These are phyloP conservation scores for Drosophila setosimentum DNA, from an alignment of 2,888 invertebrate species.

Conservation along the genomic window DNA sequence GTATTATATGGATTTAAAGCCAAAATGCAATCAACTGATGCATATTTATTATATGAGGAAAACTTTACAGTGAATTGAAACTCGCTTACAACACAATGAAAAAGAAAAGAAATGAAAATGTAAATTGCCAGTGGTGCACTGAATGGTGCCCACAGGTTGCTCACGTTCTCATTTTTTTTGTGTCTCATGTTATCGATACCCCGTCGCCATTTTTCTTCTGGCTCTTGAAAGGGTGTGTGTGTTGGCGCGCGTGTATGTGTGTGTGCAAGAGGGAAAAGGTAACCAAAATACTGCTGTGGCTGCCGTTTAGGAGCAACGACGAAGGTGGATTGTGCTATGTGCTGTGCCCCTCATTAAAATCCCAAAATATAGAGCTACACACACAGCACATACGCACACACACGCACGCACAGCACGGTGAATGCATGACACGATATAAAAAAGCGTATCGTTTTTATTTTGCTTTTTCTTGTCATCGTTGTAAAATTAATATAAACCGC, in stretches of 20 bases:
- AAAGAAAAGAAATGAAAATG: not conserved
- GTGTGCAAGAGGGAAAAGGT: conserved; percentile 63
- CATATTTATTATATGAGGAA: not conserved
- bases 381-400: conserved; percentile 14
- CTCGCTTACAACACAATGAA: not conserved
- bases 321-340: conserved; percentile 40
- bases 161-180: conserved; percentile 56
- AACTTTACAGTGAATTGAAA: not conserved
- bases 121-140: not conserved
- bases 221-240: conserved; percentile 63
- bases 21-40: conserved; percentile 7
- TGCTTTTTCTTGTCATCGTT: conserved; percentile 10
- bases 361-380: conserved; percentile 43
- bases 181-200: conserved; percentile 74
- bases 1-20: conserved; percentile 46
- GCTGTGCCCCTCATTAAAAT: conserved; percentile 47
- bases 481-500: conserved; percentile 34
- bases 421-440: conserved; percentile 55
- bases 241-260: conserved; percentile 34
- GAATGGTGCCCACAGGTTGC: conserved; percentile 64
- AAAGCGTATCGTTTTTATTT: conserved; percentile 26
- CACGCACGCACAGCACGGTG: conserved; percentile 14
- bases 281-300: conserved; percentile 74
- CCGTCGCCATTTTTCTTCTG: conserved; percentile 82
- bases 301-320: conserved; percentile 39